These are phyloP conservation scores for Macrobrachium rosenbergii DNA, from an alignment of 1,140 invertebrate species.

Conservation along the genomic window DNA sequence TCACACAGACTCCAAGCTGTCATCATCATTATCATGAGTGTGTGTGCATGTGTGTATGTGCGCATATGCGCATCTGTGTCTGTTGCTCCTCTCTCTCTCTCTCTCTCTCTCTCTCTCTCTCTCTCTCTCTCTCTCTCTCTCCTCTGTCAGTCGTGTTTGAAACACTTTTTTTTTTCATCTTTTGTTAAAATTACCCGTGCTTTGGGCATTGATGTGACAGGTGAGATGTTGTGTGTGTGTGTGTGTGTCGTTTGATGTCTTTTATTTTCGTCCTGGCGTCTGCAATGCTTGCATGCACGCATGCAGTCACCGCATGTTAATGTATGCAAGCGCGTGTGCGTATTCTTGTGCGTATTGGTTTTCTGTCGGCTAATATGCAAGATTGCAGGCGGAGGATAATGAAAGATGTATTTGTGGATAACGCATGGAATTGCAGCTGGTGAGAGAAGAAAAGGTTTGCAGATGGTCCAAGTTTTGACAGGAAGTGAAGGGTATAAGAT, in stretches of 20 bases:
- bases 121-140: slow-evolving; percentile 30
- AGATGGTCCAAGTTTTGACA: too few species aligned
- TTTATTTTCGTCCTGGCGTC: too few species aligned
- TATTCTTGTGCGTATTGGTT: too few species aligned
- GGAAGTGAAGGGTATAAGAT: too few species aligned
- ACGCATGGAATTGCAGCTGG: too few species aligned
- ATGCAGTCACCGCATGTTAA: neutral
- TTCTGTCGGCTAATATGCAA: too few species aligned
- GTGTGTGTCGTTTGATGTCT: neutral
- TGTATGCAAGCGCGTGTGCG: neutral
- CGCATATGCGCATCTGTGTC: neutral
- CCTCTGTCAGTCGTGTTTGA: neutral
- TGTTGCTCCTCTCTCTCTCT: slow-evolving; percentile 15
- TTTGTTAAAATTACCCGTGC: neutral
- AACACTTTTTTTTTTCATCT: neutral
- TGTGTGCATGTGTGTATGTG: slow-evolving; percentile 20
- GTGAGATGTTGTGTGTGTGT: neutral
- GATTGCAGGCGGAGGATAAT: too few species aligned
- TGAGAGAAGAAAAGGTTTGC: too few species aligned
- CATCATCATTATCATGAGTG: neutral
- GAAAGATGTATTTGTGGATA: too few species aligned
- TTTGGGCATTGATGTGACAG: neutral
- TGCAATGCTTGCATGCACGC: too few species aligned
- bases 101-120: slow-evolving; percentile 26
- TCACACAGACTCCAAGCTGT: too few species aligned